These are phyloP conservation scores for Eledona agricola DNA, from an alignment of 2,888 invertebrate genomes.

Conservation along the genomic window DNA sequence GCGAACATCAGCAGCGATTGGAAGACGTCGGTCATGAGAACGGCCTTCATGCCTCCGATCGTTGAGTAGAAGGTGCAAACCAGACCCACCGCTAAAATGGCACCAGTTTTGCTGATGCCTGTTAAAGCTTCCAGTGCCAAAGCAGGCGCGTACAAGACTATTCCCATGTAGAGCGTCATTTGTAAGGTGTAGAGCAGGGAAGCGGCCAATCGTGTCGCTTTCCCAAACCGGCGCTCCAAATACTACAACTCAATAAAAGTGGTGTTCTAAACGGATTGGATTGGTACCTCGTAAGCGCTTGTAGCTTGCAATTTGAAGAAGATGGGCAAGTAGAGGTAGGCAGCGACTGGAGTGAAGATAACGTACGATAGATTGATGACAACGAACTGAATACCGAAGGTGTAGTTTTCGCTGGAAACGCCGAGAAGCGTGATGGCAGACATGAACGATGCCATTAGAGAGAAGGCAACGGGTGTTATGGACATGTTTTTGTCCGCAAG, in stretches of 20 bases:
- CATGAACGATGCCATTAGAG: slow-evolving; percentile 94
- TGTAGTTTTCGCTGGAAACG: slow-evolving; percentile 87
- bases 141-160: slow-evolving; percentile 93
- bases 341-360: slow-evolving; percentile 79
- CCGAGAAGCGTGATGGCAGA: slow-evolving; percentile 91
- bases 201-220: slow-evolving; percentile 76
- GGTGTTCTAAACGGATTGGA: slow-evolving; percentile 2
- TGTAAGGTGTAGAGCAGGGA: slow-evolving; percentile 88
- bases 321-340: slow-evolving; percentile 82
- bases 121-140: slow-evolving; percentile 88
- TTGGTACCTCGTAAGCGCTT: slow-evolving; percentile 83
- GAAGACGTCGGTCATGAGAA: slow-evolving; percentile 86
- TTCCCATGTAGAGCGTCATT: slow-evolving; percentile 89
- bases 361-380: slow-evolving; percentile 80
- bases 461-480: slow-evolving; percentile 83
- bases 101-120: slow-evolving; percentile 75
- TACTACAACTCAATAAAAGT: slow-evolving; percentile 69
- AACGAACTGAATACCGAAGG: slow-evolving; percentile 82
- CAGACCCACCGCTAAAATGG: slow-evolving; percentile 77
- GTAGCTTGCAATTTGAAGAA: slow-evolving; percentile 84
- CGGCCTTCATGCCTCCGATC: slow-evolving; percentile 91
- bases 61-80: slow-evolving; percentile 89
- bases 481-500: slow-evolving; percentile 84
- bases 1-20: slow-evolving; percentile 87
- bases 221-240: slow-evolving; percentile 86